phyloP scores from a whole-genome alignment of 2,113 vertebrate genomes.

The Delphinapterus leucas region DNA sequence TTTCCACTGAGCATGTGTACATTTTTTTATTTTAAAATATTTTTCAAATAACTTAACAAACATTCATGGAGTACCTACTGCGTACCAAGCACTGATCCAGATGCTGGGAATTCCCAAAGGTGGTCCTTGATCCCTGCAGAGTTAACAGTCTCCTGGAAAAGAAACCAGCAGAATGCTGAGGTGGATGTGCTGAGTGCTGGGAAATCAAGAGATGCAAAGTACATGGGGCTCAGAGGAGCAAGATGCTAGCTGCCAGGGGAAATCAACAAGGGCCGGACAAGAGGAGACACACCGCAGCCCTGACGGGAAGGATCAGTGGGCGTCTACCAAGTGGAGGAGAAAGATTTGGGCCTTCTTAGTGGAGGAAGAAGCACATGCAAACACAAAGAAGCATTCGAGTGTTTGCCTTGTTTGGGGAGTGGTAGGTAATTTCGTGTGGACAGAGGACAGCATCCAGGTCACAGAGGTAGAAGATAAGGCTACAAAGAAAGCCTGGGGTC shows the following conservation, averaged over 20 bases:
- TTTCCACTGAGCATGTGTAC: not conserved
- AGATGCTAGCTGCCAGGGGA: not conserved
- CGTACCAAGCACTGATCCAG: not conserved
- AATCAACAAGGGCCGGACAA: no score
- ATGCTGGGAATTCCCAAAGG: not conserved
- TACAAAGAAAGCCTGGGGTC: no score
- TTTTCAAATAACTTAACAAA: not conserved
- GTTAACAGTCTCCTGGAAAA: not conserved
- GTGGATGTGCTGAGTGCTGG: rapidly evolving
- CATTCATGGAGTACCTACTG: not conserved
- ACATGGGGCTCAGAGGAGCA: no score
- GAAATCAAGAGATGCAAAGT: not conserved
- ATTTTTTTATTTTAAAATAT: not conserved
- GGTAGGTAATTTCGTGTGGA: not conserved
- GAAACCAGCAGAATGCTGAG: rapidly evolving
- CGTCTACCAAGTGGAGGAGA: not conserved
- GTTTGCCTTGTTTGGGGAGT: not conserved
- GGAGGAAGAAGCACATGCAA: rapidly evolving
- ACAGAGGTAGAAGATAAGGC: not conserved
- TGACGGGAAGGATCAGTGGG: no score
- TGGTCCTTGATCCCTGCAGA: not conserved
- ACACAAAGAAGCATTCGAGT: not conserved
- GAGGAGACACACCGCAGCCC: rapidly evolving
- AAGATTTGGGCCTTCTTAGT: not conserved
- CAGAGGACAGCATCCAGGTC: not conserved